Percentiles rank a stretch among this genome's conserved stretches.
phyloP scores from a whole-genome alignment of 2,797 vertebrate species.

The Chrysocyon brachyurus region DNA sequence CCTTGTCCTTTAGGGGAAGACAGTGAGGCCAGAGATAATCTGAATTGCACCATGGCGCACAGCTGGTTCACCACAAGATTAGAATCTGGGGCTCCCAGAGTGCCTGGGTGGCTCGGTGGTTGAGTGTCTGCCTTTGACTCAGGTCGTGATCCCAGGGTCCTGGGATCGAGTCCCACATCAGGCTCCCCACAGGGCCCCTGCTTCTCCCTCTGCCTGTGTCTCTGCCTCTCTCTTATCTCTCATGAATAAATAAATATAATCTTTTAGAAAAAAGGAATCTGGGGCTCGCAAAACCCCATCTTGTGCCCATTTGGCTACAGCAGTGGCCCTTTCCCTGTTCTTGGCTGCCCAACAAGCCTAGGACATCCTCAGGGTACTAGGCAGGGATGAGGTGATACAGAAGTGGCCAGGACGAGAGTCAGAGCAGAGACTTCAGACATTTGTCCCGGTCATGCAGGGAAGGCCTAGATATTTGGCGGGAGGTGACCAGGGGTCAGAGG shows the following conservation, averaged over 20 bases:
- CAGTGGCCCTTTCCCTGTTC: neutral
- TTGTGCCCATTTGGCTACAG: neutral
- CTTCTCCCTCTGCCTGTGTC: no score
- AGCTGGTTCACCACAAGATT: neutral
- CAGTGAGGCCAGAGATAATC: neutral
- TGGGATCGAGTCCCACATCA: no score
- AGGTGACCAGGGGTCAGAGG: neutral
- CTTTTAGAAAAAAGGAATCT: neutral
- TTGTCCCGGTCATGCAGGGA: neutral
- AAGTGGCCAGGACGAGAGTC: neutral
- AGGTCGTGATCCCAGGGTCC: no score
- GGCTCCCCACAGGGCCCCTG: no score
- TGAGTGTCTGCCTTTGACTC: no score
- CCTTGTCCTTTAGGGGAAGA: neutral
- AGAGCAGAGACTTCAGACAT: neutral
- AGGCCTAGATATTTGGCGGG: neutral
- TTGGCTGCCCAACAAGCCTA: neutral
- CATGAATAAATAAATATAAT: no score
- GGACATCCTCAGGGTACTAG: neutral
- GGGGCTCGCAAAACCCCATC: neutral
- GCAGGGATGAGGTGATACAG: no score
- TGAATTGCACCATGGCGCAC: accelerated
- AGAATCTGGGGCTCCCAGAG: neutral
- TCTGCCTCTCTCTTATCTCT: no score
- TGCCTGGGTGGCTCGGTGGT: no score